Evolutionary conservation across 2,888 invertebrate species (phyloP), one percentile per base, ranked within the genome.

Genomic region (Polietes domitor): DNA sequence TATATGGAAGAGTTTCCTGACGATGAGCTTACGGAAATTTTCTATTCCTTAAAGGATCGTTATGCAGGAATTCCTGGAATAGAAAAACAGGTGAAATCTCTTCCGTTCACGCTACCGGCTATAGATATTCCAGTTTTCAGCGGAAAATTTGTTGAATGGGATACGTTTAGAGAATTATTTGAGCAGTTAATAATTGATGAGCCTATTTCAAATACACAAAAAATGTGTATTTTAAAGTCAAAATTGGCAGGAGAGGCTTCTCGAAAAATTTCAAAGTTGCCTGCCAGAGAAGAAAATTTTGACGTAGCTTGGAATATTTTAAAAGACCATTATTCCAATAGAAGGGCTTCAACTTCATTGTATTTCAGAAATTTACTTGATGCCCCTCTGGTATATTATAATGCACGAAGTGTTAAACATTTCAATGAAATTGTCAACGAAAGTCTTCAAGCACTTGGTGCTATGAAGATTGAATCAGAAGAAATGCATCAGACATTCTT

Each of bases 361-460:
- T 61, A 61, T 61, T 61, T 61, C n/a, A 61, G n/a, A 19, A 19
- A 21, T 24, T 5, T 58, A 6, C 12, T 58, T 6, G 55, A 58
- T 24, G 55, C 55, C 2, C 55, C 55, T 2, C 4, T 6, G 5
- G 55, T 58, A 24, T 24, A 10, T 4, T 58, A 24, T 7, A 28
- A 26, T 26, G 26, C 61, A n/a, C 61, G 21, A 28, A 61, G 61
- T 61, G 61, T 61, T 15, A 61, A 61, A n/a, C 26, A 15, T 10
- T 61, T 61, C 21, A 9, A 28, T 15, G 61, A 61, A 5, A 61
- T 12, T 32, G 32, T 61, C 2, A 28, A n/a, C 5, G 26, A 61
- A 4, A 61, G 61, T 15, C 15, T 61, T 3, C 61, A 61, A 61
- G 61, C 61, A 26, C 28, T 61, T 7, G 28, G 21, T n/a, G 61